Conservation (phyloP, 1,140 invertebrate species). For the Gonioctena quinquepunctata region DNA sequence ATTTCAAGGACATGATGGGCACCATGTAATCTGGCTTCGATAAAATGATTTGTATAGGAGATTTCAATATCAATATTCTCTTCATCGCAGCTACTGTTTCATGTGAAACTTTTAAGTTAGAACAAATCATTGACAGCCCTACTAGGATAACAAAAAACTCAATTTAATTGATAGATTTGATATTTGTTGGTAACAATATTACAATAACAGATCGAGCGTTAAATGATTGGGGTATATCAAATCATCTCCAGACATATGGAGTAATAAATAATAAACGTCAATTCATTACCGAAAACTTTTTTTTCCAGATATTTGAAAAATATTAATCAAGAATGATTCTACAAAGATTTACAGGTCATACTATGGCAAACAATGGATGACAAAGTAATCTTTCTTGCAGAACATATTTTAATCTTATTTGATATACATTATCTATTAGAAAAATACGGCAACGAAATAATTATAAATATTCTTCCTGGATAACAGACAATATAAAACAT, state of each 20-base stretch:
- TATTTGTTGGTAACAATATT: neutral
- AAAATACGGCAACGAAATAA: neutral
- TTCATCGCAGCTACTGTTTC: neutral
- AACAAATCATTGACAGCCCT: neutral
- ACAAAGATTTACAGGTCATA: neutral
- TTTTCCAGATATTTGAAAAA: neutral
- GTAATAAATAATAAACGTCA: neutral
- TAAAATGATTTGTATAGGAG: neutral
- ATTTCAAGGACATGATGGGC: neutral
- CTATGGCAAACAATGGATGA: neutral
- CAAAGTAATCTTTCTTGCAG: neutral
- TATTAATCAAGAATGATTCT: neutral
- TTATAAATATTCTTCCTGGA: too few relatives aligned
- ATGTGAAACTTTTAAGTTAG: neutral
- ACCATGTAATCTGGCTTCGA: neutral
- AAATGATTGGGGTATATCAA: neutral
- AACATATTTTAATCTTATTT: neutral
- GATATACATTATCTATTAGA: neutral
- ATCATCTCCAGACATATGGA: neutral
- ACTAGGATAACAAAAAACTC: constrained; percentile 1
- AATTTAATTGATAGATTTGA: neutral
- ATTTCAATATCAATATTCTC: neutral
- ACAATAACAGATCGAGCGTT: neutral
- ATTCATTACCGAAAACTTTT: neutral
- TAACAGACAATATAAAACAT: too few relatives aligned